Evolutionary conservation across 2,113 vertebrate species (phyloP).

Genomic region (Acanthisitta chloris): DNA sequence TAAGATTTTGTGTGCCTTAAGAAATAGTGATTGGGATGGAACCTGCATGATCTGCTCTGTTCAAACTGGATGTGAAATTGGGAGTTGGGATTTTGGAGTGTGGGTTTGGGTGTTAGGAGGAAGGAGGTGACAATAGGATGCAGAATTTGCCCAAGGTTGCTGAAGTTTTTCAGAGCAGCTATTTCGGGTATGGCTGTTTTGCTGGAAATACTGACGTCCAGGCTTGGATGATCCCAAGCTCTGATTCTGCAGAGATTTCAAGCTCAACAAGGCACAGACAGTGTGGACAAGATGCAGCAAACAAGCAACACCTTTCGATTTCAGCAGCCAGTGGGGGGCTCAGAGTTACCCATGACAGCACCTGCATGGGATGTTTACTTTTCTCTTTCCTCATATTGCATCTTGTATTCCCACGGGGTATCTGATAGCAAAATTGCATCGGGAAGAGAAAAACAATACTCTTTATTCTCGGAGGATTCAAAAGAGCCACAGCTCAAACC

Average conservation of each 20-base stretch:
- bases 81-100: fast-evolving
- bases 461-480: not conserved
- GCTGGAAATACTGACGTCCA: not conserved
- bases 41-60: not conserved
- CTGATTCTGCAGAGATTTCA: not conserved
- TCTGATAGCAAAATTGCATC: not conserved
- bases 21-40: not conserved
- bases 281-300: not conserved
- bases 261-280: not conserved
- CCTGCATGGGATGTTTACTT: not conserved
- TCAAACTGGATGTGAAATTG: not conserved
- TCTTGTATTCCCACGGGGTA: not conserved
- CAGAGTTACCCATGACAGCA: not conserved
- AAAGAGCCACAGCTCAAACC: not conserved
- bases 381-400: not conserved
- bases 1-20: not conserved
- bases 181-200: fast-evolving
- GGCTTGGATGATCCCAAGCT: not conserved
- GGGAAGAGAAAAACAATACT: not conserved
- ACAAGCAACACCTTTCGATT: not conserved
- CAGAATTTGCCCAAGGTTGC: not conserved
- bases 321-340: not conserved
- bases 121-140: not conserved
- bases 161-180: not conserved
- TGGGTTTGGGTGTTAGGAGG: not conserved